A percentile compares a stretch with the other conserved stretches of the same genome.
Conservation (phyloP, 2,888 invertebrate genomes). For the Keiferia lycopersicella region DNA sequence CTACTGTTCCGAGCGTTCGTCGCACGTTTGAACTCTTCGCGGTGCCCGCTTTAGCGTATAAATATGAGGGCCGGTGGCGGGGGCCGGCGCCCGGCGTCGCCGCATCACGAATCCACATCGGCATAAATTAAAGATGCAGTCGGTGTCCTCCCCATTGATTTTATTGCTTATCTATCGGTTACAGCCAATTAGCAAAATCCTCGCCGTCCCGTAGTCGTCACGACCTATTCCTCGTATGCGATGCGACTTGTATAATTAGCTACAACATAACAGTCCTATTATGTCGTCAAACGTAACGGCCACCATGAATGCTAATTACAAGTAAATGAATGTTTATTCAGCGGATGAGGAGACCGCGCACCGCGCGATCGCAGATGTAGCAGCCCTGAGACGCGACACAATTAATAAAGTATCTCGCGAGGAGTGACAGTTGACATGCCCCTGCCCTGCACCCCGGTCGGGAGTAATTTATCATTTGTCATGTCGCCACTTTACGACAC, state of each 20-base stretch:
- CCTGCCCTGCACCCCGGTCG: slow-evolving; percentile 15
- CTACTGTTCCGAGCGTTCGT: slow-evolving; percentile 78
- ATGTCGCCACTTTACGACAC: slow-evolving; percentile 23
- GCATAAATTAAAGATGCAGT: slow-evolving; percentile 78
- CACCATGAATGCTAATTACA: slow-evolving; percentile 19
- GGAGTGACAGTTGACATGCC: slow-evolving; percentile 22
- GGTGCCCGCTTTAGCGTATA: slow-evolving; percentile 77
- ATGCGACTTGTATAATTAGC: slow-evolving; percentile 57
- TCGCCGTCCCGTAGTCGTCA: slow-evolving; percentile 57
- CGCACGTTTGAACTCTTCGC: slow-evolving; percentile 80
- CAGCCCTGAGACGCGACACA: slow-evolving; percentile 3
- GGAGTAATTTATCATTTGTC: slow-evolving; percentile 28
- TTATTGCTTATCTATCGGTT: slow-evolving; percentile 74
- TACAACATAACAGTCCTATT: slow-evolving; percentile 45
- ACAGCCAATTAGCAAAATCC: slow-evolving; percentile 75
- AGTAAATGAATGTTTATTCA: slow-evolving; percentile 20
- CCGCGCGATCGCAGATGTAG: slow-evolving; percentile 1
- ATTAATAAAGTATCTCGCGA: slow-evolving; percentile 25
- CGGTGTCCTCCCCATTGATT: slow-evolving; percentile 77
- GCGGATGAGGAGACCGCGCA: neutral
- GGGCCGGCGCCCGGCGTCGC: slow-evolving; percentile 70
- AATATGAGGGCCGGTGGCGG: slow-evolving; percentile 79
- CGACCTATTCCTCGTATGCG: slow-evolving; percentile 59
- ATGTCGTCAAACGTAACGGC: slow-evolving; percentile 34
- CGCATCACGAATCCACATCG: slow-evolving; percentile 77